These are phyloP conservation scores for Pocillopora grandis DNA, from an alignment of 92 coral and sea anemone species.

Conservation along the genomic window DNA sequence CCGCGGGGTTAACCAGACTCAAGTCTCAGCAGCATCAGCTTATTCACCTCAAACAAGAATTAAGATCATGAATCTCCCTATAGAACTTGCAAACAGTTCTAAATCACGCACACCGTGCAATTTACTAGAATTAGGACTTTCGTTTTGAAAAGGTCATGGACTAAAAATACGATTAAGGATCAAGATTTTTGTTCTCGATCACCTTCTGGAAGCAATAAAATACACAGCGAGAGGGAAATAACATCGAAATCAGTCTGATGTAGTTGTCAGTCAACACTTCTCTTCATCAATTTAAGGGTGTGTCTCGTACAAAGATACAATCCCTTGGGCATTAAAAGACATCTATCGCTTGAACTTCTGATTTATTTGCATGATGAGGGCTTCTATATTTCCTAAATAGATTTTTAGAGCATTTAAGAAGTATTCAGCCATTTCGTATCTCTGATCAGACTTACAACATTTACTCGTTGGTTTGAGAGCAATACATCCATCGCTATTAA, in stretches of 20 bases:
- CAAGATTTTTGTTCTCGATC: neutral
- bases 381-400: neutral
- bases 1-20: neutral
- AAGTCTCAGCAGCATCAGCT: neutral
- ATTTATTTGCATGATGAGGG: too few species aligned
- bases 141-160: neutral
- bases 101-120: neutral
- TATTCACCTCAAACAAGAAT: neutral
- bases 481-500: too few species aligned
- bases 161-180: neutral
- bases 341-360: neutral
- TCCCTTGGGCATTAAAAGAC: neutral
- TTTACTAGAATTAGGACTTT: neutral
- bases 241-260: neutral
- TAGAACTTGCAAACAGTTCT: neutral
- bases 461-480: too few species aligned
- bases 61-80: neutral
- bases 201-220: slow-evolving; percentile 1
- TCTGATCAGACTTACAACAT: neutral
- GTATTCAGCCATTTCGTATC: neutral
- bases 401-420: neutral
- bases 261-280: slow-evolving; percentile 2
- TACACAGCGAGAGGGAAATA: neutral
- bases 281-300: slow-evolving; percentile 11
- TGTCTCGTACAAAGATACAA: neutral